Evolutionary conservation across 2,113 vertebrate genomes (phyloP).

Genomic region (Oryctolagus cuniculus): DNA sequence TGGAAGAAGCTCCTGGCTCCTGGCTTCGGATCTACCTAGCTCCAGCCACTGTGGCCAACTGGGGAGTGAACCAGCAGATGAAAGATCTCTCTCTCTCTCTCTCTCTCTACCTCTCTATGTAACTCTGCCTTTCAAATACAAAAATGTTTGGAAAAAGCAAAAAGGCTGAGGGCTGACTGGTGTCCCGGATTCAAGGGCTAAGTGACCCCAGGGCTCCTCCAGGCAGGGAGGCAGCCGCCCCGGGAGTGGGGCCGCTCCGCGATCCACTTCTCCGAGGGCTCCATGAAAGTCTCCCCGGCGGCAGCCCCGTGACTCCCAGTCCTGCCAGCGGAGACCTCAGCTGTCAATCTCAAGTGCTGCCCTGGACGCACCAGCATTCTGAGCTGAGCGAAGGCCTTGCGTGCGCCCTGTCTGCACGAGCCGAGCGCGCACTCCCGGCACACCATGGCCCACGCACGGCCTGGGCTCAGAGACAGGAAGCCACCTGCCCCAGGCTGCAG

Average conservation of each 20-base stretch:
- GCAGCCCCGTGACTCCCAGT: no score
- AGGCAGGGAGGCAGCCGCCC: background rate
- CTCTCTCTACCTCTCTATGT: no score
- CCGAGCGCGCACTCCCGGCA: rapidly evolving
- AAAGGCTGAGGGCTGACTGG: background rate
- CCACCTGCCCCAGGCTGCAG: background rate
- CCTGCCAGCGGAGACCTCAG: no score
- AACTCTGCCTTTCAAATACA: no score
- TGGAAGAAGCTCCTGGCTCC: no score
- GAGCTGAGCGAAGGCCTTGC: no score
- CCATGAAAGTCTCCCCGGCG: background rate
- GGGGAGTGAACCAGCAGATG: no score
- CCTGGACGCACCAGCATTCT: background rate
- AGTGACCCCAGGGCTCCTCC: background rate
- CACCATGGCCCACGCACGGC: background rate
- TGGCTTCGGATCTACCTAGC: no score
- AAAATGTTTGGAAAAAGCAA: no score
- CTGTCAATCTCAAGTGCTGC: background rate
- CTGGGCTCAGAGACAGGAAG: background rate
- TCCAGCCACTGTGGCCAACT: no score
- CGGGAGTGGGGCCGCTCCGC: background rate
- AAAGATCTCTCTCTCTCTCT: no score
- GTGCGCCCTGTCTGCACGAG: background rate
- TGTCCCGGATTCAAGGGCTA: background rate
- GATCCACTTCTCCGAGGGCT: background rate